Base-by-base conservation (phyloP, 2,888 invertebrate species). In the Mimas tiliae region DNA sequence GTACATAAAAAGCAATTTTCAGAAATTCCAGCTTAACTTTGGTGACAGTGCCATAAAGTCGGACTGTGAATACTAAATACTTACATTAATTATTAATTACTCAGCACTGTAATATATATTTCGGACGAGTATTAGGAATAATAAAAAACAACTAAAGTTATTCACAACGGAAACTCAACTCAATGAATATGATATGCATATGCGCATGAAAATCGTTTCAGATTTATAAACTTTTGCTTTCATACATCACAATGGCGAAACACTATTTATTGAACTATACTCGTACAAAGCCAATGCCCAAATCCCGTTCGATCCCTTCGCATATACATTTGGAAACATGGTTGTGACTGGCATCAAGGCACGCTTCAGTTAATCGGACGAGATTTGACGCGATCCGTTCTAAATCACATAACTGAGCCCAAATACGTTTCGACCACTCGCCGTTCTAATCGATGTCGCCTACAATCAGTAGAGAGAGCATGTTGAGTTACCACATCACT, bases 341-440 rank as follows among this genome's bases (percentile, higher is more conserved):
- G 69, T 73, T 74, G 73, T 79, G 78, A 80, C 72, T 76, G 75
- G 77, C 71, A 73, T 75, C 75, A 72, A 71, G 67, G 65, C 67
- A 77, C 76, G 81, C 74, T 80, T 74, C 75, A 82, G 79, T 82
- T 83, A 81, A 81, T 82, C 77, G 77, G 70, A 70, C 66, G 69
- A 73, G 76, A 70, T 82, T 80, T 83, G 80, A 80, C 75, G 73
- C 77, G 77, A 79, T 79, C 75, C 70, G 73, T 70, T 71, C 71
- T 72, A 75, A 83, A 82, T 84, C 81, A 81, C 77, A 81, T 80
- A 74, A 77, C 73, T 75, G 73, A 74, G 70, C 72, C 70, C 69
- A 68, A 75, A 69, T 75, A 74, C 78, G 75, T 77, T 77, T 66
- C 65, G 70, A 71, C 72, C 68, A 66, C 52, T 62, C 66, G 38